phyloP scores from a whole-genome alignment of 2,888 invertebrate species.

The Clunio marinus region DNA sequence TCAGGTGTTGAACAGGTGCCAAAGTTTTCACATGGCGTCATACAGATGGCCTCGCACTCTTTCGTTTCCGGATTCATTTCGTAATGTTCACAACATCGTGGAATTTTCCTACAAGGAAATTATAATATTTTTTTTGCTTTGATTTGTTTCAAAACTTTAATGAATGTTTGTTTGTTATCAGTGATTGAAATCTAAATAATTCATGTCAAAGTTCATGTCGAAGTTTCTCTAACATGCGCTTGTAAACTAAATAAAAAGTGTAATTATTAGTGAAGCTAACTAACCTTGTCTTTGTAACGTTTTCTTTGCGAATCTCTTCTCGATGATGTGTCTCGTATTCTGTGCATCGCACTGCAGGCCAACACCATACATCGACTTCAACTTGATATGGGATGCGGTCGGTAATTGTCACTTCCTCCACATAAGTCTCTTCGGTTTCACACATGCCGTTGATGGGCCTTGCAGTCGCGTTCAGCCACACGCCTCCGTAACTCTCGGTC shows the following conservation, averaged over 20 bases:
- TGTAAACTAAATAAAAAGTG: not conserved
- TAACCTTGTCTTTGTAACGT: conserved; percentile 36
- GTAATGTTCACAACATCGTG: conserved; percentile 21
- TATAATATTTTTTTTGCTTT: not conserved
- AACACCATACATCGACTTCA: conserved; percentile 36
- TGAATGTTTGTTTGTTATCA: not conserved
- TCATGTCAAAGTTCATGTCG: conserved; percentile 17
- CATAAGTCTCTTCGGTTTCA: conserved; percentile 4
- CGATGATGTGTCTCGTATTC: conserved; percentile 34
- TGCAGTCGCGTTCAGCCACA: conserved; percentile 32
- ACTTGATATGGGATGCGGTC: conserved; percentile 29
- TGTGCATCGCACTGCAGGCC: conserved; percentile 28
- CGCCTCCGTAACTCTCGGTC: conserved; percentile 30
- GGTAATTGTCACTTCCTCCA: conserved; percentile 8
- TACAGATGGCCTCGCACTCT: conserved; percentile 25
- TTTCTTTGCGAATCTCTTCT: conserved; percentile 17
- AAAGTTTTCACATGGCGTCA: conserved; percentile 26
- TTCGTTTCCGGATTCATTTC: not conserved
- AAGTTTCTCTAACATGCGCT: not conserved
- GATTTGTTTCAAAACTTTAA: not conserved
- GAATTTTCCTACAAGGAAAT: conserved; percentile 18
- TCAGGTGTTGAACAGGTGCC: conserved; percentile 28
- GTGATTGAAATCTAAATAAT: not conserved
- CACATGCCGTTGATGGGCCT: conserved; percentile 12
- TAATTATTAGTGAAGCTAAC: not conserved